phyloP scores from a whole-genome alignment of 1,140 invertebrate genomes.

The Vanessa atalanta region DNA sequence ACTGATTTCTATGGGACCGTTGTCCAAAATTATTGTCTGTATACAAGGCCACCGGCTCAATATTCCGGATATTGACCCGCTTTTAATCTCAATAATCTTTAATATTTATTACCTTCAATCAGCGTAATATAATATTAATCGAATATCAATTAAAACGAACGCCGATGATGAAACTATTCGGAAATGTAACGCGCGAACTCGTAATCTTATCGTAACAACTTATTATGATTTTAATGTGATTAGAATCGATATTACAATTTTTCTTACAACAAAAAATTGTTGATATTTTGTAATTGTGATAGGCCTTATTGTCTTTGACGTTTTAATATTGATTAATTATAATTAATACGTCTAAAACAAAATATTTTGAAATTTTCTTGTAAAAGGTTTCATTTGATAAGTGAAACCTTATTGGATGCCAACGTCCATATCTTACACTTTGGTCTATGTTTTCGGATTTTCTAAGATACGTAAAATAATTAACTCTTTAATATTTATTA shows the following conservation, averaged over 20 bases:
- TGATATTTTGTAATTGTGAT: not conserved
- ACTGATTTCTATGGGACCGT: constrained; percentile 16
- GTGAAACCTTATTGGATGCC: too few species aligned
- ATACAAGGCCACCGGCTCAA: constrained; percentile 29
- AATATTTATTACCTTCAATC: constrained; percentile 25
- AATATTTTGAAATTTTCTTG: too few species aligned
- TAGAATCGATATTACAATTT: not conserved
- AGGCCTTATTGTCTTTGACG: too few species aligned
- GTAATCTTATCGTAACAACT: constrained; percentile 17
- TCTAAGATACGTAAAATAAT: too few species aligned
- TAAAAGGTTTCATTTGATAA: too few species aligned
- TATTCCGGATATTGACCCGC: constrained; percentile 33
- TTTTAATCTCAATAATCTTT: constrained; percentile 20
- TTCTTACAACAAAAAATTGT: not conserved
- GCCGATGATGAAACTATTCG: not conserved
- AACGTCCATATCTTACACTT: too few species aligned
- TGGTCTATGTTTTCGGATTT: too few species aligned
- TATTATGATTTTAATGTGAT: constrained; percentile 8
- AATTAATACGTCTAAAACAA: too few species aligned
- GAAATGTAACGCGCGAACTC: constrained; percentile 2
- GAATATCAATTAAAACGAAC: constrained; percentile 20
- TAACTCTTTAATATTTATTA: too few species aligned
- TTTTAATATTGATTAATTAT: too few species aligned
- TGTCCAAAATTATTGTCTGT: constrained; percentile 17
- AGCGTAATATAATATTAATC: constrained; percentile 15